Evolutionary conservation across 2,113 vertebrate genomes (phyloP).

Genomic region (Perccottus glenii): DNA sequence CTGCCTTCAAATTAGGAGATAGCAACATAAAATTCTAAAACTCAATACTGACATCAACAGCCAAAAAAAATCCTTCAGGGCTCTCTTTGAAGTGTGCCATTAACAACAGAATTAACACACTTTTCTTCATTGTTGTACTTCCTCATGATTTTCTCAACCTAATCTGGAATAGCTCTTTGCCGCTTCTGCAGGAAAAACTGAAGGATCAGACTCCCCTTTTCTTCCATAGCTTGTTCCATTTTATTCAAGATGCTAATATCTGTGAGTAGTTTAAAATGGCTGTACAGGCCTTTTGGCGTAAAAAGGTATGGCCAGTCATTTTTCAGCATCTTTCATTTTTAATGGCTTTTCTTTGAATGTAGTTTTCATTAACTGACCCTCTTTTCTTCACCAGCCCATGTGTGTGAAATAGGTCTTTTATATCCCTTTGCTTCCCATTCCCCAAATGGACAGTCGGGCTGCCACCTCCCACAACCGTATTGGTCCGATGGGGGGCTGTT

Average conservation of each 20-base stretch:
- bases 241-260: not conserved
- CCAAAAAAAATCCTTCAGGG: too few relatives aligned
- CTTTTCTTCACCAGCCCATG: not conserved
- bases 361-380: conserved; percentile 9
- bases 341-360: conserved; percentile 4
- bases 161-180: not conserved
- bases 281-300: not conserved
- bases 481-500: not conserved
- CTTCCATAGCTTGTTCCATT: conserved; percentile 1
- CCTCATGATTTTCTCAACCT: not conserved
- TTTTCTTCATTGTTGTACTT: not conserved
- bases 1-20: too few relatives aligned
- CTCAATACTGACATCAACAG: too few relatives aligned
- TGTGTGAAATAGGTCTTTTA: not conserved
- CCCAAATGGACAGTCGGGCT: not conserved
- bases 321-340: not conserved
- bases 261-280: conserved; percentile 8
- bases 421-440: not conserved
- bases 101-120: too few relatives aligned
- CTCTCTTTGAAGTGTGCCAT: too few relatives aligned
- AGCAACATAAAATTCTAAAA: too few relatives aligned
- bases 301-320: conserved; percentile 16
- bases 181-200: not conserved
- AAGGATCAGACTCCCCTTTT: conserved; percentile 1
- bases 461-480: not conserved